A percentile compares a stretch with the other conserved stretches of the same genome.
These are phyloP conservation scores for Eupithecia centaureata DNA, from an alignment of 2,888 invertebrate species.

Conservation along the genomic window DNA sequence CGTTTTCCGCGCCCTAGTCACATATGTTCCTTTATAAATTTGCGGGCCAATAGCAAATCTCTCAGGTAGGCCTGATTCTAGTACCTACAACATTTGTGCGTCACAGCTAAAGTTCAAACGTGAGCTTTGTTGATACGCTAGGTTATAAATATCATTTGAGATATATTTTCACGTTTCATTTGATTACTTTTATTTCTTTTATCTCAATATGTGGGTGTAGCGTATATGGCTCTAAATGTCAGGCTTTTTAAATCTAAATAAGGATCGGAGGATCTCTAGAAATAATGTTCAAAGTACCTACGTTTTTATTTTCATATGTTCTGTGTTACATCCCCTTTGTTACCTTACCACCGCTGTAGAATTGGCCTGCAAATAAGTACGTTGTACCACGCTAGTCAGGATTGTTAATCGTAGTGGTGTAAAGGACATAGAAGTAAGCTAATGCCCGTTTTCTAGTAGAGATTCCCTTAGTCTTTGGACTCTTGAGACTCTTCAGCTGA, in stretches of 20 bases:
- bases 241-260: not conserved
- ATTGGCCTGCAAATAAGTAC: too few species aligned
- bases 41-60: conserved; percentile 37
- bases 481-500: too few species aligned
- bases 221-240: not conserved
- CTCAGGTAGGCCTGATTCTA: conserved; percentile 33
- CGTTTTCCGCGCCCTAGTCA: conserved; percentile 33
- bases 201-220: not conserved
- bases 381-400: too few species aligned
- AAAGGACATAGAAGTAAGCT: too few species aligned
- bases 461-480: too few species aligned
- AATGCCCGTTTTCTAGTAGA: too few species aligned
- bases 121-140: conserved; percentile 14
- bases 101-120: conserved; percentile 14
- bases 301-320: too few species aligned
- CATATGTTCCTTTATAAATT: conserved; percentile 42
- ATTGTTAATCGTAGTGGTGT: too few species aligned
- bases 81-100: conserved; percentile 25
- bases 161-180: not conserved
- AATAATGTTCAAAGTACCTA: not conserved
- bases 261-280: not conserved
- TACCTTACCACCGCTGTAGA: too few species aligned
- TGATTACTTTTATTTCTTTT: not conserved
- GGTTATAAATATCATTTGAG: not conserved
- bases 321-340: too few species aligned